Base-by-base conservation (phyloP, 2,888 invertebrate species). In the Prostheceraeus crozeri region DNA sequence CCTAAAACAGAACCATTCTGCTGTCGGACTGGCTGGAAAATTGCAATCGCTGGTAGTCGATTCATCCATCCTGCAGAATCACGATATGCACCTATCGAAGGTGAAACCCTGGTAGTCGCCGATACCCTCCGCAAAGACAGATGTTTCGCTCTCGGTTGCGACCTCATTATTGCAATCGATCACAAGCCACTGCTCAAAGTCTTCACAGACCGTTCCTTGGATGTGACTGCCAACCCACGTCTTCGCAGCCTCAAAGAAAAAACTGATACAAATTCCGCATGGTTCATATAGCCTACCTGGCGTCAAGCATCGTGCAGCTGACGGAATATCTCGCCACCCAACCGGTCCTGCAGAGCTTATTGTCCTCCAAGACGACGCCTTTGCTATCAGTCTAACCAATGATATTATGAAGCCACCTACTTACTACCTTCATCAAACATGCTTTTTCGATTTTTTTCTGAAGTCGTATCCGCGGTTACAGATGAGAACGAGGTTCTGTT, bases 151-250 rank as follows among this genome's bases (percentile, higher is more conserved):
- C 53, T 61, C 35, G 59, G 53, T 10, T 61, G 60, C 40, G 48
- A 60, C 19, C 54, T 61, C 3, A 54, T 40, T 14, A 23, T 61
- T 8, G 61, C 56, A 8, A 51, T 61, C 16, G 59, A 62, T 31
- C 59, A 61, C 59, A 60, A 61, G 35, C 58, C 60, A 4, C 25
- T 62, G 16, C 62, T 63, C 10, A 62, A 63, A 35, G 19, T 63
- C 28, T 40, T 63, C 27, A 53, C 57, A 10, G 61, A 62, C 59
- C 46, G 57, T 33, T 46, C 40, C 10, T 60, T 62, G 11, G 61
- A 62, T 35, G 35, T 56, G 19, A 62, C 62, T 8, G 27, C 36
- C 28, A 62, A 63, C 14, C 6, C 27, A 14, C 23, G 52, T 8
- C 21, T 51, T 51, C 4, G 8, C 27, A 51, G 25, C 23, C 52